phyloP scores from a whole-genome alignment of 1,140 invertebrate species.

The Carposina sasakii region DNA sequence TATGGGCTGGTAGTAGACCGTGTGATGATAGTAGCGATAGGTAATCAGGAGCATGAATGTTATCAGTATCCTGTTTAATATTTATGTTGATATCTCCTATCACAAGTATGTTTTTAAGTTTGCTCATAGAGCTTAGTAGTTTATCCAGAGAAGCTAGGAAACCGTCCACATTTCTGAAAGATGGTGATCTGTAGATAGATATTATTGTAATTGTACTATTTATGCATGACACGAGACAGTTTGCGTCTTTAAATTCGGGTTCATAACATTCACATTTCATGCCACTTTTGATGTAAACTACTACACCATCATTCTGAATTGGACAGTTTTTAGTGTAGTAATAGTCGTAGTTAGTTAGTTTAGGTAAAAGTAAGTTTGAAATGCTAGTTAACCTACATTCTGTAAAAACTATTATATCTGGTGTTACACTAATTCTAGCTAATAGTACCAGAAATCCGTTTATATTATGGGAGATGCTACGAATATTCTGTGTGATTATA shows the following conservation, averaged over 20 bases:
- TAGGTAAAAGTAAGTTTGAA: background rate
- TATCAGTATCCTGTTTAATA: background rate
- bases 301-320: background rate
- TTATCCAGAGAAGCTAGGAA: background rate
- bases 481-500: slow-evolving; percentile 5
- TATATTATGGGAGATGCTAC: slow-evolving; percentile 5
- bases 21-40: slow-evolving; percentile 5
- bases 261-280: background rate
- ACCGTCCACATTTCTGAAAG: background rate
- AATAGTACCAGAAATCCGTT: background rate
- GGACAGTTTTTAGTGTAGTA: background rate
- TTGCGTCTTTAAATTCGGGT: background rate
- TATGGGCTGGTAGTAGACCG: slow-evolving; percentile 11
- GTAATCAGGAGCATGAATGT: slow-evolving; percentile 1
- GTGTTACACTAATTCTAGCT: background rate
- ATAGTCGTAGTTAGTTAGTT: background rate
- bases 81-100: slow-evolving; percentile 18
- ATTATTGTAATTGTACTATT: background rate
- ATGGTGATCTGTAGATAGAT: background rate
- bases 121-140: background rate
- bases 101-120: slow-evolving; percentile 7
- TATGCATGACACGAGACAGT: background rate
- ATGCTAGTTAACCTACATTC: slow-evolving; percentile 10
- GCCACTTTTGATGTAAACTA: background rate
- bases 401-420: slow-evolving; percentile 9